Evolutionary conservation across 2,888 invertebrate genomes (phyloP), one percentile per base, ranked within the genome.

Genomic region (Cheilosia impressa): DNA sequence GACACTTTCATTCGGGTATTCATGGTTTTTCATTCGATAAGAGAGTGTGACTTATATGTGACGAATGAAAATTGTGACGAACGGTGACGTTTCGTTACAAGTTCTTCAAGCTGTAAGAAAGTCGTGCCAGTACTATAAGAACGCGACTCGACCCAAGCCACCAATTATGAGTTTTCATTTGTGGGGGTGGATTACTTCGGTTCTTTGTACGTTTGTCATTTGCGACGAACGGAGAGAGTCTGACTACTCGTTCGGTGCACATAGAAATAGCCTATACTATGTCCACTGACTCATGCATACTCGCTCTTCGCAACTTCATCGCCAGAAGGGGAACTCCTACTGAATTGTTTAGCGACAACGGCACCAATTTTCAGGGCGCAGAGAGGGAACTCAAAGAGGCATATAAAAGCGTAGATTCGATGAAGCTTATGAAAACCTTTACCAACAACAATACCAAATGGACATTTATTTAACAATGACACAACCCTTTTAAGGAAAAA

Each of bases 211-310:
- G 77, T 87, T 4, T 22, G 50, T n/a, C 47, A 75, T 2, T 22
- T 68, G 6, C 47, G 87, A 5, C 77, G 72, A 15, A 63, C 50
- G 3, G 87, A 81, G 47, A 87, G 87, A 50, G 17, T 5, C 47
- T 47, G 6, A 87, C 85, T 1, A 73, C 82, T 15, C 68, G 88
- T 22, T 88, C 87, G 1, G 41, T 84, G 2, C 87, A 87, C 24
- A 34, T 88, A 2, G 87, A 87, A 27, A 58, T 87, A 2, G 87
- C 85, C 6, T 57, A 87, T 60, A 60, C 63, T 0, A 0, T 87
- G 87, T 22, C 19, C 19, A 87, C 87, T 0, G 87, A 87, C 55
- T 75, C 78, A 0, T 87, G 87, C 24, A 87, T 88, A 6, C 38
- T 85, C 45, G 84, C 85, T 3, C 41, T 87, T 15, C 27, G 87